Percentiles rank a stretch among this genome's conserved stretches.
Conservation (phyloP, 2,113 vertebrate genomes). For the Grantiella picta region DNA sequence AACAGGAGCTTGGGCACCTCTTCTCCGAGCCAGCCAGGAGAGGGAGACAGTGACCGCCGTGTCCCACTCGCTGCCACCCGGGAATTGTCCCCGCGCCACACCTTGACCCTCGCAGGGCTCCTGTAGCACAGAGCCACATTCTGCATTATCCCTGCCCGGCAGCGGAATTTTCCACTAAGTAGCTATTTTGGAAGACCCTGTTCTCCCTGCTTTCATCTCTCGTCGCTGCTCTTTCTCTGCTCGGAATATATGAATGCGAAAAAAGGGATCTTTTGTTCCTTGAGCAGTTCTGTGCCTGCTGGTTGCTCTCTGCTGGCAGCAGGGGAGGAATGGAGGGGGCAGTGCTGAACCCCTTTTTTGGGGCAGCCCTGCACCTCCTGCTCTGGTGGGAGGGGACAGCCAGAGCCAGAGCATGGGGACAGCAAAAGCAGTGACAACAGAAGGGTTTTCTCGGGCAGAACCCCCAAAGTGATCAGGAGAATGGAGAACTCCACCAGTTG, state of each 20-base stretch:
- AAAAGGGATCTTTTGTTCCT: neutral
- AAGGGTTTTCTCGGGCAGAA: neutral
- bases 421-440: neutral
- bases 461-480: neutral
- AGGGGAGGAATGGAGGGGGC: neutral
- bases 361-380: neutral
- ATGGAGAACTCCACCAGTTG: neutral
- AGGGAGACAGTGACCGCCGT: slow-evolving; percentile 49
- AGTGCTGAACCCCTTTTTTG: neutral
- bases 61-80: neutral
- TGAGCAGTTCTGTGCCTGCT: neutral
- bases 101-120: neutral
- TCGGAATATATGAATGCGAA: neutral
- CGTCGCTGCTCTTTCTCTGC: neutral
- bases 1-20: neutral
- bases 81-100: accelerated
- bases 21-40: slow-evolving; percentile 42
- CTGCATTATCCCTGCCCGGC: neutral
- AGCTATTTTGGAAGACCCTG: neutral
- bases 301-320: neutral
- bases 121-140: accelerated
- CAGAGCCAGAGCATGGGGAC: accelerated
- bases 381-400: neutral
- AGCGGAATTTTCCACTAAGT: neutral
- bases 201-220: neutral